phyloP scores from a whole-genome alignment of 2,797 vertebrate genomes.

The Chromis chromis region DNA sequence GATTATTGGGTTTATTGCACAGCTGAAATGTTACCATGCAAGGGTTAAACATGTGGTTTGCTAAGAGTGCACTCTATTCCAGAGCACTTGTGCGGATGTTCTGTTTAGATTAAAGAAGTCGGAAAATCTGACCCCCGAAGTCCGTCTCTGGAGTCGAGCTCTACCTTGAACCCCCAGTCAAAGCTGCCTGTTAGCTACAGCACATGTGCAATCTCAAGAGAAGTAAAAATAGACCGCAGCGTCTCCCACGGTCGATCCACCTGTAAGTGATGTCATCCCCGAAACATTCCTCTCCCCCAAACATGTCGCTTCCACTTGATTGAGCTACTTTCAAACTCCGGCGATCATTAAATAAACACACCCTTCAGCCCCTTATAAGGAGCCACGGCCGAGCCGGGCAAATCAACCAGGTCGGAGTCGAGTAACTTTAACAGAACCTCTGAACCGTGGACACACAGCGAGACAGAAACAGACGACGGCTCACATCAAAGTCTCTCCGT shows the following conservation, averaged over 20 bases:
- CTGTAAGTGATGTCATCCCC: slow-evolving; percentile 72
- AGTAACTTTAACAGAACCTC: slow-evolving; percentile 56
- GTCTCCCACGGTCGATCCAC: slow-evolving; percentile 58
- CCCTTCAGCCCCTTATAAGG: slow-evolving; percentile 64
- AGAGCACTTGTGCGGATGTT: slow-evolving; percentile 38
- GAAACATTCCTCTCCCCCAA: slow-evolving; percentile 69
- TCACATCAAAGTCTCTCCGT: slow-evolving; percentile 64
- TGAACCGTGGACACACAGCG: slow-evolving; percentile 47
- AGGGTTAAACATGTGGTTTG: slow-evolving; percentile 44
- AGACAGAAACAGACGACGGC: slow-evolving; percentile 53
- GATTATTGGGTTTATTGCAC: no score
- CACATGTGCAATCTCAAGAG: slow-evolving; percentile 43
- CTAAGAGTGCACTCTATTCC: slow-evolving; percentile 3
- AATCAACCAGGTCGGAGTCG: slow-evolving; percentile 47
- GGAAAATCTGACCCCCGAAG: slow-evolving; percentile 64
- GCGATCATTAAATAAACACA: slow-evolving; percentile 75
- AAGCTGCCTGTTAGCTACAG: slow-evolving; percentile 45
- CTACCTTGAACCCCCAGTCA: slow-evolving; percentile 39
- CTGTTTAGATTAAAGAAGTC: slow-evolving; percentile 60
- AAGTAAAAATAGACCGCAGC: slow-evolving; percentile 57
- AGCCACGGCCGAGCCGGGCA: slow-evolving; percentile 37
- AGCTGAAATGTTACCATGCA: background rate
- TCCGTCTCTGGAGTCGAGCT: slow-evolving; percentile 24
- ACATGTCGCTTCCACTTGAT: slow-evolving; percentile 72
- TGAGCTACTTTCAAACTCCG: slow-evolving; percentile 71